phyloP scores from a whole-genome alignment of 2,113 vertebrate genomes.

The Platysteira castanea region DNA sequence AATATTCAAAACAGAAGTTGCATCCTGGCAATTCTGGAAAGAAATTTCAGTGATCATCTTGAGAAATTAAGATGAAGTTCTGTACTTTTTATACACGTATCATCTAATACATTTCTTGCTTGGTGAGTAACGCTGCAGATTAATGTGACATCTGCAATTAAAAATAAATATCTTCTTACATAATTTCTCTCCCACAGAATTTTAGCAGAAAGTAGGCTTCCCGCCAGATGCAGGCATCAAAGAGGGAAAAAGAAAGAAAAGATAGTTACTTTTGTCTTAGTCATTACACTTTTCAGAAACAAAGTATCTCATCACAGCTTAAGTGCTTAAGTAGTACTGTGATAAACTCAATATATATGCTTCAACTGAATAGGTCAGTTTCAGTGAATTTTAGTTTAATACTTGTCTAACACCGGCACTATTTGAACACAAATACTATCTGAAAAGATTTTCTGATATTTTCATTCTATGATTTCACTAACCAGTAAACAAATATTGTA shows the following conservation, averaged over 20 bases:
- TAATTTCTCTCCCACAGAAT: constrained; percentile 44
- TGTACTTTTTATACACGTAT: neutral
- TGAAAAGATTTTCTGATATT: neutral
- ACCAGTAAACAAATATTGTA: neutral
- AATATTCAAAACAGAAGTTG: neutral
- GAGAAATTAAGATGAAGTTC: neutral
- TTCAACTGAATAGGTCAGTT: neutral
- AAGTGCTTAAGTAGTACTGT: neutral
- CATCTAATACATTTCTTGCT: constrained; percentile 7
- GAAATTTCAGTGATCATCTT: neutral
- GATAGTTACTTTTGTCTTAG: neutral
- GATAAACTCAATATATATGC: neutral
- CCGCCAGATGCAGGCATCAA: neutral
- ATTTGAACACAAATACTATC: neutral
- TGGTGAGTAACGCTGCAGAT: constrained; percentile 45
- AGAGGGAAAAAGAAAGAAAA: neutral
- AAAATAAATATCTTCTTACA: constrained; percentile 60
- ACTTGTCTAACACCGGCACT: neutral
- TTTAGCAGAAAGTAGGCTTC: constrained; percentile 14
- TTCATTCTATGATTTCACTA: neutral
- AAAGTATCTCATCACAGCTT: neutral
- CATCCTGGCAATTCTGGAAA: neutral
- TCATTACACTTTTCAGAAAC: neutral
- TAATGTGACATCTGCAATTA: constrained; percentile 58
- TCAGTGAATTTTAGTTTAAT: neutral